Conservation (phyloP, 2,888 invertebrate genomes). For the Drosophila robusta region DNA sequence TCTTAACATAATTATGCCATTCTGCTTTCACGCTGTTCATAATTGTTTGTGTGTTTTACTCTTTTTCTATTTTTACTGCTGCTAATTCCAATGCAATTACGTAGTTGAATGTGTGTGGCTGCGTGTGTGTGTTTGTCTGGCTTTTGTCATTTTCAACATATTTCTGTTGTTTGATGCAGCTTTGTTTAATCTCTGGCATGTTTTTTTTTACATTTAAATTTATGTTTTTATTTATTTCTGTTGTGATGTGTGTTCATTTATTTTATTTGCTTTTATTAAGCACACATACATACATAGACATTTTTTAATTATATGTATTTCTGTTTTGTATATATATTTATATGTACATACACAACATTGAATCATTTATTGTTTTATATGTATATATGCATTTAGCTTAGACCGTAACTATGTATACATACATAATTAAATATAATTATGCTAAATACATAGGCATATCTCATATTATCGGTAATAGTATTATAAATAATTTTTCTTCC, state of each 20-base stretch:
- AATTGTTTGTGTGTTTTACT: conserved; percentile 47
- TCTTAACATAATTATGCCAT: conserved; percentile 74
- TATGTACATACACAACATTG: conserved; percentile 81
- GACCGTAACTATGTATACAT: conserved; percentile 70
- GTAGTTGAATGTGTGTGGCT: conserved; percentile 12
- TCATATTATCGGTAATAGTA: conserved; percentile 45
- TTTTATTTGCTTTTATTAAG: conserved; percentile 46
- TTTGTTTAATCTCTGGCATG: conserved; percentile 58
- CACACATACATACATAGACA: conserved; percentile 63
- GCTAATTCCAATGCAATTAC: conserved; percentile 55
- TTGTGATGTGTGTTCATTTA: conserved; percentile 27
- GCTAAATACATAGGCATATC: conserved; percentile 64
- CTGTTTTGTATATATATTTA: conserved; percentile 49
- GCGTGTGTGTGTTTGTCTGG: conserved; percentile 14
- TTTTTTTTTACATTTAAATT: conserved; percentile 48
- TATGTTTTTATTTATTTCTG: conserved; percentile 24
- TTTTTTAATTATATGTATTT: conserved; percentile 61
- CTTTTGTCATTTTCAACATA: conserved; percentile 49
- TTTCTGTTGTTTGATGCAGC: conserved; percentile 46
- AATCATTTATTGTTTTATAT: conserved; percentile 70
- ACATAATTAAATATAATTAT: conserved; percentile 76
- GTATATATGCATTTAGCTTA: conserved; percentile 66
- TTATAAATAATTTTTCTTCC: conserved; percentile 39
- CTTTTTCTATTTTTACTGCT: conserved; percentile 31
- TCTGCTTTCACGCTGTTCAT: conserved; percentile 60